Base-by-base conservation (phyloP, 2,888 invertebrate genomes). In the Hyppa rectilinea region DNA sequence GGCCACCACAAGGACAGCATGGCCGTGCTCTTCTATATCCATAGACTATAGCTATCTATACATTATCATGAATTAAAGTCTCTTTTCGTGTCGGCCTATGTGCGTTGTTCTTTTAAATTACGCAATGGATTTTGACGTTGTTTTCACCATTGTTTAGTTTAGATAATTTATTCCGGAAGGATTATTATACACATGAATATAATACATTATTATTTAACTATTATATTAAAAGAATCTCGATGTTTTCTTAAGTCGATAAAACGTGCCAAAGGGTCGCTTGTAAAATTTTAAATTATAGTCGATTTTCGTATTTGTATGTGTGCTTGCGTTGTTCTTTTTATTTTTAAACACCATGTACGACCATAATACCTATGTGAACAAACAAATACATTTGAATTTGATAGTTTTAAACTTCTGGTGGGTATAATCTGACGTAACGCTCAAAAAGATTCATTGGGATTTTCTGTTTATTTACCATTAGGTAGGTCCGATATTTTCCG, bases 1-100 rank as follows among this genome's bases (percentile, higher is more conserved):
- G 76, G 76, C 88, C 73, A 70, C 29, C 50, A 63, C 84, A 91
- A 92, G 92, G 91, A 92, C 91, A 80, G 70, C 59, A 23, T 66
- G 78, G 76, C 81, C 81, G 58, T 85, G 83, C 82, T 86, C 85
- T 80, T 81, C 14, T 58, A 58, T 26, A 40, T 20, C 38, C 20
- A n/a, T 43, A 1, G 2, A 20, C 9, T 29, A 5, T 50, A 50
- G 9, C 17, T 9, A 29, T 20, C 17, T 26, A 12, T 40, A 7
- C 12, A 2, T n/a, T 59, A 7, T 14, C 17, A 7, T 58, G 10
- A 20, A 26, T 58, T 38, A 12, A 26, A 40, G 20, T 14, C 4
- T 2, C 12, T 29, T 14, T 40, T 29, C 12, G 12, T 38, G 26
- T 12, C n/a, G 4, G 4, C 0, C 38, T 14, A 7, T 53, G 7